phyloP scores from a whole-genome alignment of 30 jellyfish, hydroid and myxozoan species.

The Aurelia coerulea region DNA sequence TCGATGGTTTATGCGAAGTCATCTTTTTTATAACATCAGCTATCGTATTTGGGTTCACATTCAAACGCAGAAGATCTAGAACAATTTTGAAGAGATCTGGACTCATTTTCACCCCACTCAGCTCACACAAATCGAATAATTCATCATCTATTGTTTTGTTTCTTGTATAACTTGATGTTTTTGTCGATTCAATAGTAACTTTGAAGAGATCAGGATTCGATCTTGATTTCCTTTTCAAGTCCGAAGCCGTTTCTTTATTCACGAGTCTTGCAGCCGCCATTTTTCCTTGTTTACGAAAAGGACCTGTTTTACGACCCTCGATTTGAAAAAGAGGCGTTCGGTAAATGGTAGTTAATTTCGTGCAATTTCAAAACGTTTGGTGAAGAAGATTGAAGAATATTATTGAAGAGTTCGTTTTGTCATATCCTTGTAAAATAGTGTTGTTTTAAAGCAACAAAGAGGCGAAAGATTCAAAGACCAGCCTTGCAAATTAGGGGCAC shows the following conservation, averaged over 20 bases:
- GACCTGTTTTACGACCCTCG: neutral
- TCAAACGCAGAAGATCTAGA: constrained; percentile 74
- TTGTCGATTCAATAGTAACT: constrained; percentile 69
- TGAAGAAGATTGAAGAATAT: too few relatives aligned
- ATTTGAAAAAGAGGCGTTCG: neutral
- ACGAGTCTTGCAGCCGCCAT: constrained; percentile 71
- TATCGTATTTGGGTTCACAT: constrained; percentile 89
- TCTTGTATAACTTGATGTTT: constrained; percentile 58
- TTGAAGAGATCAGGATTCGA: constrained; percentile 89
- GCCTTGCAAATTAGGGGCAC: too few relatives aligned
- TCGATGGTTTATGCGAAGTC: constrained; percentile 55
- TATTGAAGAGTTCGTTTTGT: too few relatives aligned
- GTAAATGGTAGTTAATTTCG: neutral
- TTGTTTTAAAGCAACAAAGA: too few relatives aligned
- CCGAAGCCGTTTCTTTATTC: constrained; percentile 57
- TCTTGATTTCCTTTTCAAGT: constrained; percentile 76
- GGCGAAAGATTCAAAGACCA: too few relatives aligned
- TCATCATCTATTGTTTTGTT: constrained; percentile 78
- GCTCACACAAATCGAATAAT: constrained; percentile 75
- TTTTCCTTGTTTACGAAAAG: neutral
- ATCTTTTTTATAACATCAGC: constrained; percentile 71
- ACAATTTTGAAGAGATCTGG: constrained; percentile 77
- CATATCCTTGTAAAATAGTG: too few relatives aligned
- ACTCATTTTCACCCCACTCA: constrained; percentile 87
- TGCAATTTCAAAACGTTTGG: neutral